Base-by-base conservation (phyloP, 2,113 vertebrate species). In the Callipepla squamata region DNA sequence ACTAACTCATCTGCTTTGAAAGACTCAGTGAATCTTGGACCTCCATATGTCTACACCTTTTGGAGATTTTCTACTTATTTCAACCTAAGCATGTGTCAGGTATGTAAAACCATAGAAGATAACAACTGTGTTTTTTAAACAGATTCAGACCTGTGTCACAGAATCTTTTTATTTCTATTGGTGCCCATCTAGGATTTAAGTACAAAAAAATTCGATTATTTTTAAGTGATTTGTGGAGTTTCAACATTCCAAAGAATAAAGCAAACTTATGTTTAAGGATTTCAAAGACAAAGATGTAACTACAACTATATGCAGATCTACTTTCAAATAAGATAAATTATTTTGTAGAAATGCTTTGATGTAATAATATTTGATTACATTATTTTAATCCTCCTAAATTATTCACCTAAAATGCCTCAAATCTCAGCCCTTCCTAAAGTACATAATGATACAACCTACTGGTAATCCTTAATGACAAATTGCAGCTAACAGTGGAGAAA, bases 41-140 rank as follows among this genome's bases (percentile, higher is more conserved):
- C 4, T 0, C 0, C 30, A 7, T 4, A 15, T 5, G 13, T 6
- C 2, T 22, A 32, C 3, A 4, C 4, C 18, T 66, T 42, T 55
- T 16, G 1, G 2, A 69, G 1, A 32, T 45, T 66, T 85, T 44
- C 17, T 51, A 15, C 36, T 21, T 57, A 26, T 67, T 89, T 67
- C 38, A 67, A 45, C 5, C 9, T 34, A 36, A 62, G 18, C 2
- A 2, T 34, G 5, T n/a, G 9, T 80, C 4, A 40, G 26, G 4
- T 65, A 65, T 28, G 61, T 73, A 53, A 58, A 82, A 26, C 5
- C 4, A 34, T 0, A 58, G 17, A 32, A 85, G 61, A 82, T 10
- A 55, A 48, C 4, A 75, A 47, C 20, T 65, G 7, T 44, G 93
- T 85, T n/a, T 50, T 50, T 25, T 38, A 72, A 42, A 38, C 4